Percentiles rank a stretch among this genome's conserved stretches.
phyloP scores from a whole-genome alignment of 2,797 vertebrate species.

The Astyanax mexicanus region DNA sequence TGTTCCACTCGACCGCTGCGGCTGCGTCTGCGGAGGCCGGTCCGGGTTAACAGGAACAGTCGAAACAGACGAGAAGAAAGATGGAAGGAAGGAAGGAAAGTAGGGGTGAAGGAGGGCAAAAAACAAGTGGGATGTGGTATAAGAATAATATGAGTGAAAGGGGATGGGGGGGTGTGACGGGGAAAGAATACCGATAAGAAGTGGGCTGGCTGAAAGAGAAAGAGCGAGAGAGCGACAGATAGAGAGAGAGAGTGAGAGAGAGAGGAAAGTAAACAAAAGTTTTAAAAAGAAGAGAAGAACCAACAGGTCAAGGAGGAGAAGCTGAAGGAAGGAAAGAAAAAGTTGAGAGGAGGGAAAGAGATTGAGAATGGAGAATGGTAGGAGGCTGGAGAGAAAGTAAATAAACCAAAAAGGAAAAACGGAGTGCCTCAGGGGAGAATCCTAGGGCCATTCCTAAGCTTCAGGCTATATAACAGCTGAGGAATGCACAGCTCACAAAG shows the following conservation, averaged over 20 bases:
- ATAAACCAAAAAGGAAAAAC: slow-evolving; percentile 16
- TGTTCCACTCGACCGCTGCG: slow-evolving; percentile 28
- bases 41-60: slow-evolving; percentile 48
- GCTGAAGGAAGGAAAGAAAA: background rate
- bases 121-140: slow-evolving; percentile 35
- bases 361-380: background rate
- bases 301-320: slow-evolving; percentile 2
- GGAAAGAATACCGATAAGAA: slow-evolving; percentile 27
- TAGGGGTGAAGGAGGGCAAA: slow-evolving; percentile 13
- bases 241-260: too few species aligned
- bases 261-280: slow-evolving; percentile 39
- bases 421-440: slow-evolving; percentile 7
- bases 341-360: background rate
- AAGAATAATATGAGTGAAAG: slow-evolving; percentile 33
- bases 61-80: slow-evolving; percentile 1
- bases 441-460: background rate
- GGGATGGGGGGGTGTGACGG: background rate
- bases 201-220: background rate
- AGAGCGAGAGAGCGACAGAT: too few species aligned
- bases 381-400: too few species aligned
- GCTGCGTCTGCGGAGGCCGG: slow-evolving; percentile 46
- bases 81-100: slow-evolving; percentile 16
- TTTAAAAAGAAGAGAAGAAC: slow-evolving; percentile 4
- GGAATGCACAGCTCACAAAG: background rate
- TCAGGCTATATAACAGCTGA: slow-evolving; percentile 1